Conservation (phyloP, 2,888 invertebrate genomes). For the Panorpa germanica region DNA sequence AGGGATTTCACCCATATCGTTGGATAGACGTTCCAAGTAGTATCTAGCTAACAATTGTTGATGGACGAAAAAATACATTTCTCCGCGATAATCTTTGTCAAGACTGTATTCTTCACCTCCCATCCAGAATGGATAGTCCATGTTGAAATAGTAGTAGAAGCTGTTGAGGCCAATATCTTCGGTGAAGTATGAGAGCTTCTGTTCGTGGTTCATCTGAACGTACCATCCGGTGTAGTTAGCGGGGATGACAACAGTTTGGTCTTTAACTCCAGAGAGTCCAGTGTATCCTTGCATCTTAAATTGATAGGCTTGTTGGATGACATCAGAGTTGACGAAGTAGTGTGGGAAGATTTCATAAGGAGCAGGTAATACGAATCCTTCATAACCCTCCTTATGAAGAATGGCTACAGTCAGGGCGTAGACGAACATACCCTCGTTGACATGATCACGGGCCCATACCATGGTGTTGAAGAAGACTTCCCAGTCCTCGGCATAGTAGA, state of each 20-base stretch:
- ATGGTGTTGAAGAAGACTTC: constrained; percentile 49
- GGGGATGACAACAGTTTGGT: constrained; percentile 32
- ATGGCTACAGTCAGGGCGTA: constrained; percentile 42
- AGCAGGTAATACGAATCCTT: constrained; percentile 45
- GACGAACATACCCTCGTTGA: constrained; percentile 51
- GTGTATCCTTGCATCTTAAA: constrained; percentile 30
- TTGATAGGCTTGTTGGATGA: constrained; percentile 41
- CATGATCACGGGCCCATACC: constrained; percentile 41
- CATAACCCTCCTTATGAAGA: constrained; percentile 39
- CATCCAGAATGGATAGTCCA: constrained; percentile 45
- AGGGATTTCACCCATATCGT: constrained; percentile 42
- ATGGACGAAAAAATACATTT: constrained; percentile 40
- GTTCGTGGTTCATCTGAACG: constrained; percentile 30
- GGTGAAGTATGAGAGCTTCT: constrained; percentile 44
- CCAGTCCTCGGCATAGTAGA: constrained; percentile 51
- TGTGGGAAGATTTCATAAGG: constrained; percentile 55
- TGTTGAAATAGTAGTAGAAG: constrained; percentile 38
- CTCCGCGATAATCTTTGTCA: constrained; percentile 38
- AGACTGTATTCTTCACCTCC: constrained; percentile 30
- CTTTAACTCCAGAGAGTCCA: constrained; percentile 18
- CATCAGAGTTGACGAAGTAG: constrained; percentile 45
- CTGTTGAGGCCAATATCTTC: constrained; percentile 51
- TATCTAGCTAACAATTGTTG: constrained; percentile 47
- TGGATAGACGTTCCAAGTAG: constrained; percentile 33
- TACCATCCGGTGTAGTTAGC: constrained; percentile 42